Evolutionary conservation across 2,113 vertebrate species (phyloP), one percentile per base, ranked within the genome.

Genomic region (Vulpes lagopus): DNA sequence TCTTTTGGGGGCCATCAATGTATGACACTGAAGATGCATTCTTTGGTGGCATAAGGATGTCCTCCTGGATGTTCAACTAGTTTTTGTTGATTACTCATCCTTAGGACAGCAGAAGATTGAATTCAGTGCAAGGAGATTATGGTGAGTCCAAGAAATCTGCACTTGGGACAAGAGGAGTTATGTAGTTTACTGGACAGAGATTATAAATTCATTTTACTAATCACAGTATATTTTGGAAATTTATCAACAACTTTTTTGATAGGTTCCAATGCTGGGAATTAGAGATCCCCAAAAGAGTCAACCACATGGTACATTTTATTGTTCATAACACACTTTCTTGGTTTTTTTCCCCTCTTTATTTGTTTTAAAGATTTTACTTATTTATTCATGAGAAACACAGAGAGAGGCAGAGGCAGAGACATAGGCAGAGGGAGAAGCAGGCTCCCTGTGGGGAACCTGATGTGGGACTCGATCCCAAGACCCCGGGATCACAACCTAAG

Each of bases 151-250:
- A 55, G 17, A 57, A 15, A 38, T 10, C 43, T 86, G 16, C 9
- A 14, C 69, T 93, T 22, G 62, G 64, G 88, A 49, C 25, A 83
- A 94, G 82, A 87, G 12, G 25, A 81, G 8, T 59, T 32, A 38
- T 65, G 8, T 71, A 49, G 83, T 64, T 89, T 69, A 49, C 62
- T 84, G n/a, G 20, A 76, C 30, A 57, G 55, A 81, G 55, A 89
- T 78, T 82, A 67, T 12, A 84, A 62, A 96, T 97, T 62, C 12
- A 5, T 97, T 94, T 92, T 88, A 65, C 57, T 78, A 86, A 95
- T 89, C 49, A 92, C 0, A 62, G 8, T 82, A 2, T 51, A 19
- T 82, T 73, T 27, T 90, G 30, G 71, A 92, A 90, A 14, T 43
- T 84, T 95, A 81, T 67, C 53, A 82, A 67, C 32, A 95, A 78